These are phyloP conservation scores for Germaria angustata DNA, from an alignment of 2,888 invertebrate species.

Conservation along the genomic window DNA sequence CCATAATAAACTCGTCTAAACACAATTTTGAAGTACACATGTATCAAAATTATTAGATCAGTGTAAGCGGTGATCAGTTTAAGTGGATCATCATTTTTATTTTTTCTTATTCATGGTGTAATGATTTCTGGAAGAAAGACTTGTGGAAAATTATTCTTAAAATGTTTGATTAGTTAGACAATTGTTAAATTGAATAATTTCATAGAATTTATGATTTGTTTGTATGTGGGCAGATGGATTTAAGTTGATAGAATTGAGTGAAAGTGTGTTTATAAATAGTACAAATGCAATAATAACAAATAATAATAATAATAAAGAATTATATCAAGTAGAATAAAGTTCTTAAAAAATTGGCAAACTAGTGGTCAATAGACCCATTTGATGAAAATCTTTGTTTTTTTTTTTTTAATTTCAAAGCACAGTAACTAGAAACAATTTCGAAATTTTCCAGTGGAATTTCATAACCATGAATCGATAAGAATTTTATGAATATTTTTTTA, in stretches of 20 bases:
- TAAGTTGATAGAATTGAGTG: conserved; percentile 1
- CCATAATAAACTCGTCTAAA: conserved; percentile 33
- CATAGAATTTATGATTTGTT: conserved; percentile 34
- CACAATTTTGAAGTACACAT: conserved; percentile 41
- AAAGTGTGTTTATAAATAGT: conserved; percentile 1
- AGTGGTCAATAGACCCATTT: too few relatives aligned
- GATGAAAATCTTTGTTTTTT: too few relatives aligned
- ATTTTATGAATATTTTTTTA: too few relatives aligned
- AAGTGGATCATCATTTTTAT: conserved; percentile 37
- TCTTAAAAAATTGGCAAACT: too few relatives aligned
- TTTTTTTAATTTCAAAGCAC: too few relatives aligned
- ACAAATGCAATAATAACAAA: not conserved
- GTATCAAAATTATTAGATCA: conserved; percentile 65
- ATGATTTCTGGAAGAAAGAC: conserved; percentile 29
- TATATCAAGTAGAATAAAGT: too few relatives aligned
- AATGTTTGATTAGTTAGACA: conserved; percentile 42
- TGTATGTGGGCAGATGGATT: conserved; percentile 36
- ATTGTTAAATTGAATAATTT: conserved; percentile 34
- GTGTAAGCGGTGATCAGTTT: conserved; percentile 46
- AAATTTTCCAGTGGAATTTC: too few relatives aligned
- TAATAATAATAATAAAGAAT: not conserved
- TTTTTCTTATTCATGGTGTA: not conserved
- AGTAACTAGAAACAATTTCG: too few relatives aligned
- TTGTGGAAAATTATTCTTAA: conserved; percentile 49
- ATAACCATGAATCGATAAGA: too few relatives aligned